These are phyloP conservation scores for Saccopteryx bilineata DNA, from an alignment of 2,113 vertebrate genomes.

Conservation along the genomic window DNA sequence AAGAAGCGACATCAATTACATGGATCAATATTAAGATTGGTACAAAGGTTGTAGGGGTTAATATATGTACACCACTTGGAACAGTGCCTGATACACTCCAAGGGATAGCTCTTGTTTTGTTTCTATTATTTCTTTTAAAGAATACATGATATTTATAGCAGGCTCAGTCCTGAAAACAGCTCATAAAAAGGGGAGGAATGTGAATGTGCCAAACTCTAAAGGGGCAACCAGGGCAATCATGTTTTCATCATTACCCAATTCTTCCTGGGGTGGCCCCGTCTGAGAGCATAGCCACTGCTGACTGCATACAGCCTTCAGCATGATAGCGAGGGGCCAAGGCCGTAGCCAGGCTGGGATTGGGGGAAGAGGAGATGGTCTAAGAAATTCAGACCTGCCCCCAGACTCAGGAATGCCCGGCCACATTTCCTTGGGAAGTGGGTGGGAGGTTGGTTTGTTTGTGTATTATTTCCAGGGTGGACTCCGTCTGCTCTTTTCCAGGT, in stretches of 20 bases:
- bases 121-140: constrained; percentile 10
- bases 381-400: not conserved
- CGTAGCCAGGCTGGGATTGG: fast-evolving
- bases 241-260: not conserved
- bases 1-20: not conserved
- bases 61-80: not conserved
- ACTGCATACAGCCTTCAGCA: not conserved
- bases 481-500: not conserved
- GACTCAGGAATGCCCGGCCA: not conserved
- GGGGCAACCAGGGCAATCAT: not conserved
- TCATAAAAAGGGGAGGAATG: not conserved
- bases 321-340: fast-evolving
- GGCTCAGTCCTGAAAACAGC: not conserved
- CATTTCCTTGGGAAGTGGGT: not conserved
- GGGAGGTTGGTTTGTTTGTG: not conserved
- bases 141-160: not conserved
- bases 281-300: not conserved
- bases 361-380: not conserved
- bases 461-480: not conserved
- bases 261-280: not conserved
- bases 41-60: not conserved
- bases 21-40: not conserved
- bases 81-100: not conserved
- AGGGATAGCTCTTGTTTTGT: not conserved
- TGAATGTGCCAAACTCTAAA: not conserved